phyloP scores from a whole-genome alignment of 2,797 vertebrate species.

The Limosa lapponica region DNA sequence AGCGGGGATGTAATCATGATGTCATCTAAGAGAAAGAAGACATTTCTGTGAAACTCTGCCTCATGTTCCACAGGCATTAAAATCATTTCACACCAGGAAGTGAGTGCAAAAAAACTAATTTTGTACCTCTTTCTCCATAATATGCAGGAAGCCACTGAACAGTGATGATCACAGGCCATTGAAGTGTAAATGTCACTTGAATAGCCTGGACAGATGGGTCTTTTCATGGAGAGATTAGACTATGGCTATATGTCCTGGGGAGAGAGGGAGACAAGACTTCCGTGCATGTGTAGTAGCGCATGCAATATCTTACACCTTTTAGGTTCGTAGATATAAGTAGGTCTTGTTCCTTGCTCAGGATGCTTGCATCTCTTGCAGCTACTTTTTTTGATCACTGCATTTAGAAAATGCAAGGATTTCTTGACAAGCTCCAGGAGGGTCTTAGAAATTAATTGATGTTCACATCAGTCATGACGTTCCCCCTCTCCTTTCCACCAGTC shows the following conservation, averaged over 20 bases:
- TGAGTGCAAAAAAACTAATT: neutral
- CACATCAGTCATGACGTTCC: neutral
- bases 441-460: neutral
- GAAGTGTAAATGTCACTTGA: constrained; percentile 30
- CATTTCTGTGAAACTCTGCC: neutral
- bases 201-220: neutral
- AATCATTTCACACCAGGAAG: neutral
- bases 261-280: neutral
- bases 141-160: neutral
- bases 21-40: neutral
- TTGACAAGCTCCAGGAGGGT: neutral
- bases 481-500: neutral
- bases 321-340: neutral
- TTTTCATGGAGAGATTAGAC: neutral
- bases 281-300: neutral
- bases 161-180: constrained; percentile 11
- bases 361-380: neutral
- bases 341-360: neutral
- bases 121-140: neutral
- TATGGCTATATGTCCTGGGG: neutral
- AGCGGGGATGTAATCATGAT: neutral
- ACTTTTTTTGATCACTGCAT: neutral
- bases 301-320: neutral
- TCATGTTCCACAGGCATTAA: neutral
- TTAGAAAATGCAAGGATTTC: neutral